Conservation (phyloP, 2,797 vertebrate genomes). For the Hapalemur alaotrensis region DNA sequence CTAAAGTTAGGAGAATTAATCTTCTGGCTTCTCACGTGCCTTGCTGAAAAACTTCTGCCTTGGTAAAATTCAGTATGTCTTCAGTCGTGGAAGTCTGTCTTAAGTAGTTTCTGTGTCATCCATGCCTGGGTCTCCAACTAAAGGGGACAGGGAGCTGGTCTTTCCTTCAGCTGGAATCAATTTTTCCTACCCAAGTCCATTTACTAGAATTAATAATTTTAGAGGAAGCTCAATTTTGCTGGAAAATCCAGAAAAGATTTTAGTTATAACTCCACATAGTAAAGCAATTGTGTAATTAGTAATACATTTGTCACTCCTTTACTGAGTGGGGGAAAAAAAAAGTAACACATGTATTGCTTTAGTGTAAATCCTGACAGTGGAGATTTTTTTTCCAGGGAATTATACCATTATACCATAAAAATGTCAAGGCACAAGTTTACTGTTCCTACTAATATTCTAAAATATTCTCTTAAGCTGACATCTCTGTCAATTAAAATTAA, state of each 20-base stretch:
- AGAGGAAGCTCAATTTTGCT: constrained; percentile 71
- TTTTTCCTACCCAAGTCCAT: constrained; percentile 46
- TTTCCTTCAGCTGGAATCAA: constrained; percentile 58
- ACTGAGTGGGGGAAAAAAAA: constrained; percentile 56
- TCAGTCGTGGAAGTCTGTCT: not conserved
- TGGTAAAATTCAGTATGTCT: not conserved
- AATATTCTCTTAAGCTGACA: constrained; percentile 89
- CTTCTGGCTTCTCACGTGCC: not conserved
- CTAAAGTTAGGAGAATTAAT: not conserved
- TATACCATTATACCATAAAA: constrained; percentile 90
- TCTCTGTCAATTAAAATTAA: constrained; percentile 90
- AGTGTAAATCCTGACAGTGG: constrained; percentile 86
- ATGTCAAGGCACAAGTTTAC: constrained; percentile 88
- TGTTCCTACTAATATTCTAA: constrained; percentile 89
- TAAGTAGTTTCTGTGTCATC: not conserved
- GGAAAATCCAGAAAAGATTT: constrained; percentile 77
- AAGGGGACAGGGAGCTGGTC: not conserved
- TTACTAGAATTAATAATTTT: constrained; percentile 65
- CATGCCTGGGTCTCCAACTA: not conserved
- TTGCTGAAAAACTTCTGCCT: not conserved
- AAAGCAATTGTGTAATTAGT: constrained; percentile 87
- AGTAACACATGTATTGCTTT: constrained; percentile 83
- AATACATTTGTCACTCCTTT: constrained; percentile 86
- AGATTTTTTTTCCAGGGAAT: constrained; percentile 84
- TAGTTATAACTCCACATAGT: constrained; percentile 83